Conservation (phyloP, 2,888 invertebrate genomes). For the Nomada goodeniana region DNA sequence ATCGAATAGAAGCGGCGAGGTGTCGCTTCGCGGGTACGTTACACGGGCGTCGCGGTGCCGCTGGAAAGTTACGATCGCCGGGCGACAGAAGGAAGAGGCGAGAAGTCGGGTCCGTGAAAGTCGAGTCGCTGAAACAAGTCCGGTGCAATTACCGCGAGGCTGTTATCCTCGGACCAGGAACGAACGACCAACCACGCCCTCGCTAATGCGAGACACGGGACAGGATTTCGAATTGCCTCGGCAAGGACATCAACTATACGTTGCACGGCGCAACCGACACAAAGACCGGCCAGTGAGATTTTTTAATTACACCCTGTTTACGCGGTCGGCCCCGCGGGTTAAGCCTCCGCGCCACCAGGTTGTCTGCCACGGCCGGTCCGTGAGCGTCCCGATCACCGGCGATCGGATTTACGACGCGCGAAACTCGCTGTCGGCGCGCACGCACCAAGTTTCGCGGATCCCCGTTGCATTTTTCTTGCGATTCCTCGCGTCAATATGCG, state of each 20-base stretch:
- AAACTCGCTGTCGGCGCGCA: not conserved
- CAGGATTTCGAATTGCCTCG: conserved; percentile 80
- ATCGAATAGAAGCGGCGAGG: too few species aligned
- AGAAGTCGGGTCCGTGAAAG: conserved; percentile 67
- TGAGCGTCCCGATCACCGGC: conserved; percentile 17
- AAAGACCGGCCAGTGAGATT: conserved; percentile 73
- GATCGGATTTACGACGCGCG: conserved; percentile 41
- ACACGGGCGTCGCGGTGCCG: too few species aligned
- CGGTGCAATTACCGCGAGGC: conserved; percentile 75
- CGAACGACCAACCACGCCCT: conserved; percentile 81
- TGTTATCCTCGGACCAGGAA: conserved; percentile 75
- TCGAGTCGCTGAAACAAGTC: conserved; percentile 73
- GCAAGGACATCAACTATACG: conserved; percentile 81
- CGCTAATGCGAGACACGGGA: conserved; percentile 80
- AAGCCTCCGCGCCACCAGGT: conserved; percentile 20
- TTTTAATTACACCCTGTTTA: conserved; percentile 77
- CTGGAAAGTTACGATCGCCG: not conserved
- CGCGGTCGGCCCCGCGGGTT: conserved; percentile 65
- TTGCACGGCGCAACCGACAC: conserved; percentile 70
- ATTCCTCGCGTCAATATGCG: not conserved
- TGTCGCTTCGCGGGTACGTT: too few species aligned
- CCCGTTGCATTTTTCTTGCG: not conserved
- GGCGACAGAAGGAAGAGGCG: conserved; percentile 32
- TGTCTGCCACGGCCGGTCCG: conserved; percentile 10
- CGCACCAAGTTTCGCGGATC: not conserved